Conservation (phyloP, 2,113 vertebrate species). For the Paramisgurnus dabryanus region DNA sequence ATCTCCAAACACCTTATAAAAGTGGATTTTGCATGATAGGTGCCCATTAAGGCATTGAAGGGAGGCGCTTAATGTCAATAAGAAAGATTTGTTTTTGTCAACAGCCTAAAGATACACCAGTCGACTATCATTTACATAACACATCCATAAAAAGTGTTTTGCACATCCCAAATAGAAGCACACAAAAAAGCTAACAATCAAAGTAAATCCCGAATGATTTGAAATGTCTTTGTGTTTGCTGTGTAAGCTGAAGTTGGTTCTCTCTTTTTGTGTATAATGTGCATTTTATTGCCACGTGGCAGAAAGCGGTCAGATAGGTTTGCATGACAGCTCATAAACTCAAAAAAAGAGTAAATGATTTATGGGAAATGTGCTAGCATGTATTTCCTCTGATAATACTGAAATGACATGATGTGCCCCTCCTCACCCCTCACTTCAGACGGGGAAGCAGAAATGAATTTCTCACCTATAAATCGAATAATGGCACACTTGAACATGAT, state of each 20-base stretch:
- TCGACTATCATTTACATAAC: too few species aligned
- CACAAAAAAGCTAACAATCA: too few species aligned
- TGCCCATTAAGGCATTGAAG: too few species aligned
- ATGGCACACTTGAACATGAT: not conserved
- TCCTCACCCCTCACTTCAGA: not conserved
- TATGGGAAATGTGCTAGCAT: not conserved
- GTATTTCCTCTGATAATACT: constrained; percentile 26
- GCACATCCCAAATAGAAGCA: too few species aligned
- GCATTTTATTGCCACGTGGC: not conserved
- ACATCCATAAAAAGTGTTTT: too few species aligned
- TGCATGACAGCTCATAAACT: not conserved
- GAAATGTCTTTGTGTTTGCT: not conserved
- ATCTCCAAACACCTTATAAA: too few species aligned
- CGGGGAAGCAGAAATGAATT: not conserved
- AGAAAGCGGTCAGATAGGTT: not conserved
- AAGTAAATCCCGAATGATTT: too few species aligned
- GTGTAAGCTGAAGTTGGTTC: not conserved
- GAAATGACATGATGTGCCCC: not conserved
- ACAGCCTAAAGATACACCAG: too few species aligned
- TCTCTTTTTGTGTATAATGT: not conserved
- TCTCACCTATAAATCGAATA: constrained; percentile 27
- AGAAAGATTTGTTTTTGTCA: too few species aligned
- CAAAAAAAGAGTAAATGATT: not conserved
- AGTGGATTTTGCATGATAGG: too few species aligned
- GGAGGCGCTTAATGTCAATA: too few species aligned